A percentile compares a stretch with the other conserved stretches of the same genome.
Conservation (phyloP, 2,888 invertebrate species). For the Drosophila mayaguana region DNA sequence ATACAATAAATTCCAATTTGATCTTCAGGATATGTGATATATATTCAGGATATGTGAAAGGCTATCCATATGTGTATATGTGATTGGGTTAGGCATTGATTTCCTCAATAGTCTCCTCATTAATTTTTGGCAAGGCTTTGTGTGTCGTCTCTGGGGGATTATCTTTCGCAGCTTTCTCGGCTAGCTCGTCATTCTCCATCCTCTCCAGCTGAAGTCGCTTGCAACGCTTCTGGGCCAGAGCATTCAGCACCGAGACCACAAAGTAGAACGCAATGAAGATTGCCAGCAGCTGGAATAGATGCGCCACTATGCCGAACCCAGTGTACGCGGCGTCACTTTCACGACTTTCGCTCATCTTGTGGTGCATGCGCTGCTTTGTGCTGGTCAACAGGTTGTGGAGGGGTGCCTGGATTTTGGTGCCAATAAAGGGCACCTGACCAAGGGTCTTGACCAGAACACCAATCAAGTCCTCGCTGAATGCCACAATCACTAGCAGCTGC, state of each 20-base stretch:
- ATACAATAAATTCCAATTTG: not conserved
- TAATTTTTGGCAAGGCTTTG: not conserved
- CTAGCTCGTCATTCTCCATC: not conserved
- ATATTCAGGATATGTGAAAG: not conserved
- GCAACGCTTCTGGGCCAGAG: slow-evolving; percentile 97
- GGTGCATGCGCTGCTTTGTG: slow-evolving; percentile 92
- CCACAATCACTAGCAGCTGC: slow-evolving; percentile 96
- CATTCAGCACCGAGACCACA: slow-evolving; percentile 97
- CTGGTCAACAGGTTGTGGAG: slow-evolving; percentile 93
- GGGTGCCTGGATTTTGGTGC: slow-evolving; percentile 92
- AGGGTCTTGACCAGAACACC: slow-evolving; percentile 88
- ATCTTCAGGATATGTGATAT: not conserved
- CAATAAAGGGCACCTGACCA: slow-evolving; percentile 91
- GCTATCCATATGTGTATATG: not conserved
- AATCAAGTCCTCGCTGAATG: slow-evolving; percentile 97
- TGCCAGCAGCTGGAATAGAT: slow-evolving; percentile 94
- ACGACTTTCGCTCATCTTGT: slow-evolving; percentile 68
- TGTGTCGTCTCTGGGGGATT: not conserved
- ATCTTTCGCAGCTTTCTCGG: not conserved
- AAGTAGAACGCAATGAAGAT: slow-evolving; percentile 97
- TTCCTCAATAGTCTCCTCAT: slow-evolving; percentile 2
- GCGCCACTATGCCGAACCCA: slow-evolving; percentile 87
- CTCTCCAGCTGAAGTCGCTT: slow-evolving; percentile 86
- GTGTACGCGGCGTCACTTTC: slow-evolving; percentile 81
- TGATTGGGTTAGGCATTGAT: not conserved